Base-by-base conservation (phyloP, 2,113 vertebrate genomes). In the Micronycteris hirsuta region DNA sequence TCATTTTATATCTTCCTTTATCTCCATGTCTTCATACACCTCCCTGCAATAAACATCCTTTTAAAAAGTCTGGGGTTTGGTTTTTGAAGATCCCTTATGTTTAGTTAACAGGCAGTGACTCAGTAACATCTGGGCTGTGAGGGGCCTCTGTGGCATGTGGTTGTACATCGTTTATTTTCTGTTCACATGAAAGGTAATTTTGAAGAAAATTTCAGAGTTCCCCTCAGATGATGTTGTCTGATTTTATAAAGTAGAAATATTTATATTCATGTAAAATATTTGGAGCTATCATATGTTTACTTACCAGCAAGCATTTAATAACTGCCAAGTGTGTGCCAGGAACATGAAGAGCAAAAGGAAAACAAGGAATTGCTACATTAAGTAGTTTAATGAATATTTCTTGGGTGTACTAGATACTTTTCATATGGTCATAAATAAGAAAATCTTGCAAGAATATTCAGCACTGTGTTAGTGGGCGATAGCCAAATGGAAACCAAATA, bases 1-100 rank as follows among this genome's bases (percentile, higher is more conserved):
- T 85, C 81, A 83, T 94, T 96, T 96, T 88, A 36, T 70, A 78
- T 71, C 24, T 43, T 88, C 47, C 43, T 11, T 92, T 54, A 80
- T 70, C 82, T 83, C 33, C 47, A 61, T 47, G 17, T 73, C 67
- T 87, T 45, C 15, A 28, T 68, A 43, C 13, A 47, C 89, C 56
- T 96, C 43, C 89, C 78, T 91, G 43, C n/a, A 96, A 54, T 86
- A 47, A 88, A 85, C 67, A 89, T 49, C 31, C 49, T 67, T 78
- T 36, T 20, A 31, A 82, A 81, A 77, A 77, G 61, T 28, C 26
- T 31, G 61, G 61, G 12, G 26, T 31, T 63, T 63, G 38, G 73
- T 70, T 63, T 91, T 93, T 61, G 20, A 68, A 83, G 43, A 83
- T 61, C 10, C 26, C 22, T n/a, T 41, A 65, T 41, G 9, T 86